phyloP scores from a whole-genome alignment of 2,888 invertebrate species.

The Sicus ferrugineus region DNA sequence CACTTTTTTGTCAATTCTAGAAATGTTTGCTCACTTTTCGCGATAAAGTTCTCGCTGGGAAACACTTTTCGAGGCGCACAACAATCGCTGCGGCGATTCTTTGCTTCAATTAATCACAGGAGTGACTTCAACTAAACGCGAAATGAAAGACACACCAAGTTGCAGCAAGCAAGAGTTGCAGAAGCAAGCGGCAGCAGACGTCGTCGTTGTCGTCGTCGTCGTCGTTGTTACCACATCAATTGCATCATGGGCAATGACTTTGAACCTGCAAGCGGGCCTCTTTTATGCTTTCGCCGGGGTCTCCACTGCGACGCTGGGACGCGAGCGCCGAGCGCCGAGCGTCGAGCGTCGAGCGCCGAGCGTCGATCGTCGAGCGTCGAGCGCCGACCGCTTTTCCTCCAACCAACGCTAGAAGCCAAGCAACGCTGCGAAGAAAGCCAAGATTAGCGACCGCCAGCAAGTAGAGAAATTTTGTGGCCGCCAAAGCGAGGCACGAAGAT shows the following conservation, averaged over 20 bases:
- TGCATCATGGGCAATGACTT: slow-evolving; percentile 67
- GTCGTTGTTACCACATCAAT: slow-evolving; percentile 64
- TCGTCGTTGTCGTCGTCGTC: slow-evolving; percentile 10
- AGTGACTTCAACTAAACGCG: background rate
- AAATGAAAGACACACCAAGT: no score
- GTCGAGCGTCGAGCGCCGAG: no score
- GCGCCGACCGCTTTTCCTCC: slow-evolving; percentile 23
- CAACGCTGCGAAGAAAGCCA: slow-evolving; percentile 28
- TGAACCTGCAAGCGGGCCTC: slow-evolving; percentile 63
- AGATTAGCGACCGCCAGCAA: background rate
- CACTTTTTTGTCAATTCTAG: no score
- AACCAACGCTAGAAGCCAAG: slow-evolving; percentile 1
- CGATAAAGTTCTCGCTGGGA: no score
- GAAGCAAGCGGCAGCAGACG: background rate
- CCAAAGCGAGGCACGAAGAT: background rate
- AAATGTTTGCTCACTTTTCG: no score
- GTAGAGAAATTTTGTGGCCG: background rate
- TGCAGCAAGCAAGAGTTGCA: background rate
- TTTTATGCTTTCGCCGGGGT: slow-evolving; percentile 65
- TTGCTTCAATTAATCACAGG: background rate
- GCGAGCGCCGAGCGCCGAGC: no score
- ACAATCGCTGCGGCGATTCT: no score
- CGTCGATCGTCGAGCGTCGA: no score
- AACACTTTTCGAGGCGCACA: background rate
- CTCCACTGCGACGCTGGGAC: slow-evolving; percentile 47